A percentile compares a stretch with the other conserved stretches of the same genome.
Conservation (phyloP, 2,113 vertebrate species). For the Corvus cornix region DNA sequence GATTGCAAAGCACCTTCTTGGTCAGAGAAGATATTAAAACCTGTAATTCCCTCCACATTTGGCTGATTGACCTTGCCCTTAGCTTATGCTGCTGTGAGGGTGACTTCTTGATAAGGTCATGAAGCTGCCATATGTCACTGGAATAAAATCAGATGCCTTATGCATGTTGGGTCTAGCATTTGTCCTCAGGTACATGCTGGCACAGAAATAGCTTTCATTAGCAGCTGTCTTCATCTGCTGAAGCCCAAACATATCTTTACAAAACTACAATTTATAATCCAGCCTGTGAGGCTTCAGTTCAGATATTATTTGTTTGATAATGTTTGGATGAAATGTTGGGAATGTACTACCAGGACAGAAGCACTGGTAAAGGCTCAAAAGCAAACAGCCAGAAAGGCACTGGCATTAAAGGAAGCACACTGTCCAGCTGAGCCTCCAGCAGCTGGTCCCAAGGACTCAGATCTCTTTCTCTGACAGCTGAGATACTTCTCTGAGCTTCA, state of each 20-base stretch:
- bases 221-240: not conserved
- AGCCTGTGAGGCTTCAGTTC: not conserved
- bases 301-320: not conserved
- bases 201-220: not conserved
- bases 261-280: not conserved
- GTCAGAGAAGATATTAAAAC: not conserved
- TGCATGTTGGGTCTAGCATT: not conserved
- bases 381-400: not conserved
- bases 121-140: not conserved
- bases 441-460: not conserved
- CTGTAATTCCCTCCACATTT: not conserved
- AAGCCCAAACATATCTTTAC: not conserved
- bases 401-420: not conserved
- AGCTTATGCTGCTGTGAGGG: not conserved
- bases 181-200: not conserved
- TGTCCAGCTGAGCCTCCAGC: not conserved
- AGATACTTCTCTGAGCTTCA: not conserved
- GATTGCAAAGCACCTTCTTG: not conserved
- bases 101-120: not conserved
- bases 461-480: not conserved
- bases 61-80: not conserved
- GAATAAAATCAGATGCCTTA: not conserved
- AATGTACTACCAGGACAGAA: not conserved
- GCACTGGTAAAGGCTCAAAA: not conserved
- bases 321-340: not conserved